phyloP scores from a whole-genome alignment of 2,888 invertebrate species.

The Stramonita haemastoma region DNA sequence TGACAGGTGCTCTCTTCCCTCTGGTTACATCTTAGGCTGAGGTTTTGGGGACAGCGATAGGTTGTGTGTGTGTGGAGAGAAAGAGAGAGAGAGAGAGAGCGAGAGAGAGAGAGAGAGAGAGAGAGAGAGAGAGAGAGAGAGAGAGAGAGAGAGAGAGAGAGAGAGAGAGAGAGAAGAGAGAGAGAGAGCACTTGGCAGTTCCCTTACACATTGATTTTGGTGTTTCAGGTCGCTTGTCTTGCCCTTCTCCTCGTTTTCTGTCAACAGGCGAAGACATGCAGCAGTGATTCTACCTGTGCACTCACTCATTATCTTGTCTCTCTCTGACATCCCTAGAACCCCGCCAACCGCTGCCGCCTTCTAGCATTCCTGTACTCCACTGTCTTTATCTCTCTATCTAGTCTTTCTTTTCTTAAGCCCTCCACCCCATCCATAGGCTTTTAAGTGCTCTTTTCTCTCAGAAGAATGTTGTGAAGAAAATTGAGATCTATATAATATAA shows the following conservation, averaged over 20 bases:
- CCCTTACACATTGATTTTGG: not conserved
- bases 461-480: not conserved
- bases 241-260: not conserved
- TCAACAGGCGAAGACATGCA: not conserved
- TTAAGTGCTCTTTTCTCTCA: not conserved
- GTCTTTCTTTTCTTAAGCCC: not conserved
- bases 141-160: not conserved
- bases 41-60: no score
- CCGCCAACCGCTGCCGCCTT: not conserved
- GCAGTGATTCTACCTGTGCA: not conserved
- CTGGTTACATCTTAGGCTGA: no score
- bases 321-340: not conserved
- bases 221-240: not conserved
- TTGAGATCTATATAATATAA: conserved; percentile 6
- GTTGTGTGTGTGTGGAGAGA: no score
- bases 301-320: conserved; percentile 23
- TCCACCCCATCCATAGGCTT: not conserved
- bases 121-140: not conserved
- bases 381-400: conserved; percentile 1
- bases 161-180: not conserved
- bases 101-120: not conserved
- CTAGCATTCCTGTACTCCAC: not conserved
- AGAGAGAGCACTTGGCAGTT: not conserved
- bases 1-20: no score
- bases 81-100: no score